Evolutionary conservation across 2,797 vertebrate species (phyloP).

Genomic region (Pachyuromys duprasi): DNA sequence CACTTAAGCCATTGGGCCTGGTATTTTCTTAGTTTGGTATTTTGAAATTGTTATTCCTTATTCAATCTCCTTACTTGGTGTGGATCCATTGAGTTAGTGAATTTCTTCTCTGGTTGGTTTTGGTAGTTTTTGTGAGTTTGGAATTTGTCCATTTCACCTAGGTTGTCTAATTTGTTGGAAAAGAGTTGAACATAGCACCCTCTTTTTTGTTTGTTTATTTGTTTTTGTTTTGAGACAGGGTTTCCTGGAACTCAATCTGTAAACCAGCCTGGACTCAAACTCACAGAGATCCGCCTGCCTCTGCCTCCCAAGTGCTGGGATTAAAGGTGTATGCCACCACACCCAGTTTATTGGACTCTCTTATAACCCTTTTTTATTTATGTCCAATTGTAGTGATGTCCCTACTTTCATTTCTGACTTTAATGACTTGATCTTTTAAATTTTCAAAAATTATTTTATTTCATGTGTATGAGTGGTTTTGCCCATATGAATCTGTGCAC

Average conservation of each 20-base stretch:
- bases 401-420: constrained; percentile 5
- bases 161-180: neutral
- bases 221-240: too few relatives aligned
- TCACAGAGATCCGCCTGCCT: neutral
- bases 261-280: neutral
- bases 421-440: neutral
- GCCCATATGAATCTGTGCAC: neutral
- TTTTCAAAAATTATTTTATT: neutral
- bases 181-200: neutral
- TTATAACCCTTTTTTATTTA: neutral
- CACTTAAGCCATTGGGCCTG: neutral
- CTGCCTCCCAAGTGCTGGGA: neutral
- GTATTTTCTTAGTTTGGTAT: neutral
- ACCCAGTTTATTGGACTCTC: neutral
- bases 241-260: neutral
- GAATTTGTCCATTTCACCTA: constrained; percentile 20
- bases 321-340: neutral
- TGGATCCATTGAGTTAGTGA: neutral
- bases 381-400: neutral
- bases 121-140: neutral
- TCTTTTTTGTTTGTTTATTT: too few relatives aligned
- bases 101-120: constrained; percentile 19
- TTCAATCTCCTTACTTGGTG: constrained; percentile 7
- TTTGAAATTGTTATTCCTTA: neutral
- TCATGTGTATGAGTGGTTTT: neutral